A percentile compares a stretch with the other conserved stretches of the same genome.
Conservation (phyloP, 2,888 invertebrate species). For the Zhuqinia jingwanae region DNA sequence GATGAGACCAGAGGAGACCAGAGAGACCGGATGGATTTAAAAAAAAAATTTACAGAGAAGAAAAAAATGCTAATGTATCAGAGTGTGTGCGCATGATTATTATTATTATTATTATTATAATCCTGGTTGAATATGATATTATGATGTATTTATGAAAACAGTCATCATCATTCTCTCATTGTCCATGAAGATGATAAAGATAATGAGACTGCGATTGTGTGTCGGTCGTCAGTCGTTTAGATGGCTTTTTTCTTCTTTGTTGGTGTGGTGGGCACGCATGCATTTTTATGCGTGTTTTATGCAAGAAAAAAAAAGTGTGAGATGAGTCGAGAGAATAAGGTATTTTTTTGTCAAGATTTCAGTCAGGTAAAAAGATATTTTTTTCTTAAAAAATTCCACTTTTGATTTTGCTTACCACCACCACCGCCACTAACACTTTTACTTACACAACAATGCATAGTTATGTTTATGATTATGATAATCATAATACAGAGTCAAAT, state of each 20-base stretch:
- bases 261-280: conserved; percentile 56
- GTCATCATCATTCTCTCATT: conserved; percentile 50
- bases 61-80: neutral
- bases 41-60: conserved; percentile 16
- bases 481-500: conserved; percentile 44
- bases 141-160: conserved; percentile 31
- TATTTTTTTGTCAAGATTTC: conserved; percentile 8
- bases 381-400: neutral
- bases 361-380: conserved; percentile 33
- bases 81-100: neutral
- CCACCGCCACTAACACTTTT: neutral
- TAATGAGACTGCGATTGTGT: conserved; percentile 61
- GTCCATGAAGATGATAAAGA: conserved; percentile 62
- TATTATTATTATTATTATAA: neutral
- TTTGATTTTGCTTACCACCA: conserved; percentile 19
- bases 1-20: neutral
- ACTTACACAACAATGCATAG: conserved; percentile 47
- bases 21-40: conserved; percentile 5
- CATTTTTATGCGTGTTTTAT: conserved; percentile 5
- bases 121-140: conserved; percentile 26
- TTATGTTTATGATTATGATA: conserved; percentile 41
- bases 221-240: conserved; percentile 55
- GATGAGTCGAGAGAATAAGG: neutral
- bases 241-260: conserved; percentile 19
- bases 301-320: neutral